Base-by-base conservation (phyloP, 2,888 invertebrate species). In the Labia minor region DNA sequence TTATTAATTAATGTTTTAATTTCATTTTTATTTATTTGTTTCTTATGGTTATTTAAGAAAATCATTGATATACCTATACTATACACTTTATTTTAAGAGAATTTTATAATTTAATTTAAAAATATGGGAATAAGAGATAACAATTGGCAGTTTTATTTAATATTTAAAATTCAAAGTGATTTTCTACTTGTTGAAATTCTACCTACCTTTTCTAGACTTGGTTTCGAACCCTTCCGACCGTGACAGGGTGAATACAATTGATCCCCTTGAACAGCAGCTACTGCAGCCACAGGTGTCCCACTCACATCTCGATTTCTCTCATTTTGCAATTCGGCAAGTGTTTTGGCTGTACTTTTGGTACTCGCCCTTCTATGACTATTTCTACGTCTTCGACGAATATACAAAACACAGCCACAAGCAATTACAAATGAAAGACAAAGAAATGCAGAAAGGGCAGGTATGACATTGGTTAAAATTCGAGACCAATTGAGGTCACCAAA, bases 171-270 rank as follows among this genome's bases (percentile, higher is more conserved):
- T n/a, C n/a, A n/a, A n/a, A n/a, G n/a, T n/a, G n/a, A n/a, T n/a
- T n/a, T n/a, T n/a, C n/a, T n/a, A n/a, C n/a, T n/a, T n/a, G n/a
- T n/a, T n/a, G n/a, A 26, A 26, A 26, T 49, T 49, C 16, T 49
- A 49, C 49, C n/a, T 49, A 49, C 49, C 49, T 49, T 49, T 49
- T 49, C 49, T 16, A 49, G 16, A 49, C n/a, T 49, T 49, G 49
- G 49, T 16, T 49, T 49, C 2, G 49, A 49, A 63, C 70, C 72
- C 67, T 74, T 74, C 11, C 74, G 72, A 20, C 72, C 73, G 3
- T 75, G 75, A 1, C 74, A 75, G 4, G 75, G 74, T 8, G 74
- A 74, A 68, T 74, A 74, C 10, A 73, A 69, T 64, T 73, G 74
- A 16, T 69, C 71, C 37, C 71, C 71, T 26, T 72, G 72, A 26